Base-by-base conservation (phyloP, 2,797 vertebrate genomes). In the Coranthus polyacanthus region DNA sequence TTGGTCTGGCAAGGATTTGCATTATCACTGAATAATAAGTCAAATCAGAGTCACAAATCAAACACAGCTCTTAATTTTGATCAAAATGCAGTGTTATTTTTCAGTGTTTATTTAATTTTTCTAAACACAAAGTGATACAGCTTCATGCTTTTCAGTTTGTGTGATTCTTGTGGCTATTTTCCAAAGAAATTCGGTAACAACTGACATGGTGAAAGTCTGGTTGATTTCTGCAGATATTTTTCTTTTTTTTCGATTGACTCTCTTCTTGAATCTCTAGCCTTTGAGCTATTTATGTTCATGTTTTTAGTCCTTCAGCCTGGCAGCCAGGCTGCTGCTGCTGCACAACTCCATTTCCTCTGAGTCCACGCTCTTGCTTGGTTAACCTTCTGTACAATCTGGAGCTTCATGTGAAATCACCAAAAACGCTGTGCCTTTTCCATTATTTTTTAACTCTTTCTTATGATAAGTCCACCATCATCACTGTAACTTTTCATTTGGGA, bases 301-400 rank as follows among this genome's bases (percentile, higher is more conserved):
- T 59, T 75, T 65, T 74, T 37, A 61, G 21, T 62, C 43, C 51
- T 41, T 72, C 16, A 21, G 43, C 58, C 60, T 66, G 17, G 18
- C 26, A 72, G 39, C 50, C 32, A 43, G 38, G 34, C 42, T 39
- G 65, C 74, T 29, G 24, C 24, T 46, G 62, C 79, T 41, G 12
- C 52, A 60, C 63, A 53, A 15, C 32, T 20, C 17, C 1, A n/a
- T 32, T 65, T 24, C 47, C 59, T 55, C 56, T 12, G 32, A 80
- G 12, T 37, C 63, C 13, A 55, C 72, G 77, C 85, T 57, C 24
- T 11, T 78, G 68, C 80, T 72, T 81, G 81, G 81, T 82, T 85
- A 75, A 68, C 69, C 64, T 68, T 55, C 51, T 65, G 41, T 62
- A 29, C 55, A 68, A 51, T 76, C 24, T 68, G 20, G 2, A 64